Conservation (phyloP, 37 sponge, comb jelly and placozoan genomes). For the Amphimedon queenslandica region DNA sequence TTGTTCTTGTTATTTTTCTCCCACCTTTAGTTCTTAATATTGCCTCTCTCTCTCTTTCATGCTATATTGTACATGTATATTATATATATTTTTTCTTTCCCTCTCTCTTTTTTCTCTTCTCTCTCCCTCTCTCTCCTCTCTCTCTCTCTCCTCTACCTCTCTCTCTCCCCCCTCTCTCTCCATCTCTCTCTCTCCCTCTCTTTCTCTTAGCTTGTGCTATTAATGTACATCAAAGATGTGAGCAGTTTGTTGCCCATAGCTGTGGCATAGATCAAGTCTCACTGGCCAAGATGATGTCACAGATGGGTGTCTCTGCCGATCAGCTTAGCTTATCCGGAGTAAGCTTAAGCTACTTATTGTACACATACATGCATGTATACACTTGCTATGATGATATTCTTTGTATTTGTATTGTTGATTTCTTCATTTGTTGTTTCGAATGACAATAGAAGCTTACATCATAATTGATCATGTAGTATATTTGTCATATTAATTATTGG, state of each 20-base stretch:
- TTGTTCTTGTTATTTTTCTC: too few species aligned
- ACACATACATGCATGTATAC: slow-evolving; percentile 7
- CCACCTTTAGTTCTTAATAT: too few species aligned
- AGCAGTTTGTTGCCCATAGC: slow-evolving; percentile 76
- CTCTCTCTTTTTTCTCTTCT: too few species aligned
- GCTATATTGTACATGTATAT: too few species aligned
- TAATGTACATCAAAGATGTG: slow-evolving; percentile 94
- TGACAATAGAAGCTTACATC: too few species aligned
- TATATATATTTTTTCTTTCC: too few species aligned
- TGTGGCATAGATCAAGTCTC: slow-evolving; percentile 91
- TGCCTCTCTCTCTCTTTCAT: too few species aligned
- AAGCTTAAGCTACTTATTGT: not conserved
- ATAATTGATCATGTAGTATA: too few species aligned
- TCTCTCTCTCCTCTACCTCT: too few species aligned
- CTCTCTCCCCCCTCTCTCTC: not conserved
- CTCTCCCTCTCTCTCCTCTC: too few species aligned
- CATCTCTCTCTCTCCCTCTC: not conserved
- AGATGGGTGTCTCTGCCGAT: slow-evolving; percentile 76
- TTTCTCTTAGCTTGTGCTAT: slow-evolving; percentile 71
- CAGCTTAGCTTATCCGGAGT: slow-evolving; percentile 38
- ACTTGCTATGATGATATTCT: not conserved
- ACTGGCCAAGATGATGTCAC: slow-evolving; percentile 67
- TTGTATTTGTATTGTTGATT: not conserved
- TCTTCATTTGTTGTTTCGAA: too few species aligned
- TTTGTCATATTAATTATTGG: too few species aligned